These are phyloP conservation scores for rabbit (Oryctolagus cuniculus) DNA, from an alignment of 2,113 vertebrate species.

Conservation along the genomic window mOryCun1.1 NC_091435.1:130676001-130676500, in stretches of 20 bases:
- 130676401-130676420: background rate
- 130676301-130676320: background rate
- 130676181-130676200: background rate
- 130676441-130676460: background rate
- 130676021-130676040: background rate
- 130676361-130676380: background rate
- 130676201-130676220: background rate
- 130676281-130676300: background rate
- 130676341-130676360: background rate
- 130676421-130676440: background rate
- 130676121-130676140: background rate
- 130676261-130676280: background rate
- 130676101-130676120: background rate
- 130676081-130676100: background rate
- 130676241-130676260: background rate
- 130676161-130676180: background rate
- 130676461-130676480: background rate
- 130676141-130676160: background rate
- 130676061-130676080: fast-evolving
- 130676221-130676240: background rate
- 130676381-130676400: background rate
- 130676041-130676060: background rate
- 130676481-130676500: background rate
- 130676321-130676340: background rate
- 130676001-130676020: background rate